A percentile compares a stretch with the other conserved stretches of the same genome.
These are phyloP conservation scores for Orthosia gothica DNA, from an alignment of 2,888 invertebrate genomes.

Conservation along the genomic window DNA sequence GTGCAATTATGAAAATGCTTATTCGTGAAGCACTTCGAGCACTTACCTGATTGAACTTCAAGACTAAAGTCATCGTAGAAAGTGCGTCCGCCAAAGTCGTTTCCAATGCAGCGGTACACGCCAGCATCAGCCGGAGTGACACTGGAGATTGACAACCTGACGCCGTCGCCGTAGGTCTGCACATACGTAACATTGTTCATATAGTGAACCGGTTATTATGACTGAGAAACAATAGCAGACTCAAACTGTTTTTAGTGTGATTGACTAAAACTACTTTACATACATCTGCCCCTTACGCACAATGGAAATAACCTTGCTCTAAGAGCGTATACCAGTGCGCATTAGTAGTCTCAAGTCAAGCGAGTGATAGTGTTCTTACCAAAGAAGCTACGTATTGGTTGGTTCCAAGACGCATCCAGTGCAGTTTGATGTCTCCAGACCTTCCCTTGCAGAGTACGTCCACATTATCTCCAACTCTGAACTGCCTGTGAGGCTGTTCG, in stretches of 20 bases:
- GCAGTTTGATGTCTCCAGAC: constrained; percentile 70
- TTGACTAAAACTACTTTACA: not conserved
- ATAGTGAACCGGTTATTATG: not conserved
- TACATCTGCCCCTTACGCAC: too few species aligned
- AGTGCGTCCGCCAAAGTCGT: constrained; percentile 88
- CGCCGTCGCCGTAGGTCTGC: constrained; percentile 91
- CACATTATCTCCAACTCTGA: constrained; percentile 83
- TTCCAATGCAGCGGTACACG: constrained; percentile 92
- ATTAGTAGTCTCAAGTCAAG: not conserved
- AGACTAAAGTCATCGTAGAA: constrained; percentile 89
- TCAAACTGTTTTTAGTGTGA: not conserved
- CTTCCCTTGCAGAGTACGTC: constrained; percentile 78
- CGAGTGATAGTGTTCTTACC: constrained; percentile 72
- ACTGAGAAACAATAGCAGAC: not conserved
- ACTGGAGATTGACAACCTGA: constrained; percentile 92
- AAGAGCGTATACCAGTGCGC: too few species aligned
- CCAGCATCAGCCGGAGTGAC: constrained; percentile 95
- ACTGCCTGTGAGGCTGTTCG: constrained; percentile 80
- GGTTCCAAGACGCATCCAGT: constrained; percentile 81
- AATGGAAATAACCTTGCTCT: too few species aligned
- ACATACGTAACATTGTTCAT: constrained; percentile 1
- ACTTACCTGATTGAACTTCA: constrained; percentile 81
- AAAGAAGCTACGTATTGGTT: constrained; percentile 80
- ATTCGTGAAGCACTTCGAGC: not conserved
- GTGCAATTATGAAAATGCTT: not conserved